Percentiles rank a stretch among this genome's conserved stretches.
phyloP scores from a whole-genome alignment of 2,113 vertebrate genomes.

The Coryphaenoides rupestris region DNA sequence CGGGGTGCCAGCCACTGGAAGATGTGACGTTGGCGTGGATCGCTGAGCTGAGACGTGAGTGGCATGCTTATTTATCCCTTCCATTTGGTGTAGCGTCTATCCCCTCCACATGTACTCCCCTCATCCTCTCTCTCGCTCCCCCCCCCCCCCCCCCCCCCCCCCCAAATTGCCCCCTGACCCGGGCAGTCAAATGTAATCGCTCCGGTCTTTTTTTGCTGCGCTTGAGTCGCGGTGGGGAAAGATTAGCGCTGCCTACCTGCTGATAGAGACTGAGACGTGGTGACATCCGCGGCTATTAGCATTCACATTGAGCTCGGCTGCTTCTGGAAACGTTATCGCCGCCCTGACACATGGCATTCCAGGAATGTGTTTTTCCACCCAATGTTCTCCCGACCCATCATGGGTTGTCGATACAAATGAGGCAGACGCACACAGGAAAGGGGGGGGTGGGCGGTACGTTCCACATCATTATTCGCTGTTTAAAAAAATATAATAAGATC shows the following conservation, averaged over 20 bases:
- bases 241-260: slow-evolving; percentile 56
- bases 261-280: slow-evolving; percentile 43
- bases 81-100: background rate
- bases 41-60: slow-evolving; percentile 49
- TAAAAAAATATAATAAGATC: too few relatives aligned
- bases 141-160: slow-evolving; percentile 59
- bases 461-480: too few relatives aligned
- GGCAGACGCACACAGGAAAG: too few relatives aligned
- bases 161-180: slow-evolving; percentile 65
- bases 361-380: slow-evolving; percentile 49
- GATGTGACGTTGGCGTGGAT: slow-evolving; percentile 53
- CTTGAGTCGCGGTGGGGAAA: slow-evolving; percentile 37
- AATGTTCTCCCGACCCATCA: background rate
- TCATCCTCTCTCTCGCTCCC: background rate
- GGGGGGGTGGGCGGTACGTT: too few relatives aligned
- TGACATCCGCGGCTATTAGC: slow-evolving; percentile 61
- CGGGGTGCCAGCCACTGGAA: slow-evolving; percentile 54
- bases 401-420: too few relatives aligned
- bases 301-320: slow-evolving; percentile 44
- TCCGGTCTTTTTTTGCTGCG: slow-evolving; percentile 51
- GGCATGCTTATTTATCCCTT: slow-evolving; percentile 47
- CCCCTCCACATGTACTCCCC: background rate
- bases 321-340: slow-evolving; percentile 49
- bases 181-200: slow-evolving; percentile 65
- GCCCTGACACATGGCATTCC: slow-evolving; percentile 52